Base-by-base conservation (phyloP, 2,797 vertebrate genomes). In the Pterois miles region DNA sequence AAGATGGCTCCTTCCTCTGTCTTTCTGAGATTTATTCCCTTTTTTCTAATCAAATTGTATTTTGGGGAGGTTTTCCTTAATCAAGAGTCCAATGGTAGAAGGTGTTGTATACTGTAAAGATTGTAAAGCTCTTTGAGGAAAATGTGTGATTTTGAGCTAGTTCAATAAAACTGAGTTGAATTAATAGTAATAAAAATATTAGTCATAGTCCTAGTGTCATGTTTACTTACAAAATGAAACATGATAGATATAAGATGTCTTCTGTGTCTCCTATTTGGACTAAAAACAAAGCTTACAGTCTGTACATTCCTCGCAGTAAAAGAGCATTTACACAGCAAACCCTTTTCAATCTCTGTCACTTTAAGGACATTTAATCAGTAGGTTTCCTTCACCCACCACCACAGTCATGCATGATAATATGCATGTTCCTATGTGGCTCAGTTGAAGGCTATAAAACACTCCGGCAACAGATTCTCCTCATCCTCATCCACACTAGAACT, bases 301-400 rank as follows among this genome's bases (percentile, higher is more conserved):
- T 50, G 29, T 56, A 22, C 71, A 72, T 77, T 81, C 63, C 68
- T 74, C 38, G 5, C 10, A 66, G 59, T 53, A 65, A 73, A 63
- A 16, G 25, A 23, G 2, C 57, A 71, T 75, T 65, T 73, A 64
- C 38, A 43, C 7, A 59, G 76, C 43, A 66, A 78, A 57, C 4
- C 13, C 27, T 77, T 71, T 83, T 71, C 20, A 31, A 54, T 74
- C 74, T 56, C 70, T 84, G 78, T 86, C 80, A 80, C 80, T 87
- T 84, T 83, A 84, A 83, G 75, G 68, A 68, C 83, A 87, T 91
- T 82, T 92, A 89, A 93, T 89, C 85, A 88, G 74, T 80, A 86
- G 87, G 84, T 90, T 89, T 86, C 77, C 54, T 88, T 86, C 22
- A 48, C 71, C 74, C 80, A 76, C 71, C 74, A 84, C 79, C 85